Evolutionary conservation across 1,140 invertebrate genomes (phyloP).

Genomic region (Gryllus bimaculatus): DNA sequence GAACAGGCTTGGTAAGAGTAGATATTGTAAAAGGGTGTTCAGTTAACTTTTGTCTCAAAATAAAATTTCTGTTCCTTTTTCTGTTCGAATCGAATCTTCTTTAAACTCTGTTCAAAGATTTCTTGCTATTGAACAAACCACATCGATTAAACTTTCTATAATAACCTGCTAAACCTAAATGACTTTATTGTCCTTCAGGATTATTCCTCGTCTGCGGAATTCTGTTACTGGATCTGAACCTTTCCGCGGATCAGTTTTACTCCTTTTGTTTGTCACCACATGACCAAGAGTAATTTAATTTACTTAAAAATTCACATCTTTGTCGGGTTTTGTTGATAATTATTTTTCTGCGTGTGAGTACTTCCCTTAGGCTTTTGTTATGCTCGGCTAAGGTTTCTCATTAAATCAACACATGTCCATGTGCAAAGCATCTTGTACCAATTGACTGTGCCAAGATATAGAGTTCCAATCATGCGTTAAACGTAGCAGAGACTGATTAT

Average conservation of each 20-base stretch:
- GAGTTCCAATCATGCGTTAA: conserved; percentile 28
- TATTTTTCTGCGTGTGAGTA: neutral
- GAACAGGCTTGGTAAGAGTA: conserved; percentile 16
- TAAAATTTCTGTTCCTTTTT: conserved; percentile 9
- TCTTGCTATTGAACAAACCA: conserved; percentile 10
- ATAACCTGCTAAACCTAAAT: conserved; percentile 27
- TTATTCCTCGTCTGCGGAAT: conserved; percentile 26
- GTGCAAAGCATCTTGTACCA: too few species aligned
- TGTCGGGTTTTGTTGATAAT: conserved; percentile 26
- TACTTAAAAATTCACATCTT: conserved; percentile 27
- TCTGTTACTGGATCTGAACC: conserved; percentile 20
- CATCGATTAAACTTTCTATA: conserved; percentile 12
- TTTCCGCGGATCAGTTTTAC: conserved; percentile 14
- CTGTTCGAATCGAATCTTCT: conserved; percentile 7
- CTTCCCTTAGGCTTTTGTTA: too few species aligned
- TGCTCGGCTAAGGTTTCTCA: too few species aligned
- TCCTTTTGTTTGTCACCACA: conserved; percentile 23
- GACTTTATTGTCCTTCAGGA: conserved; percentile 23
- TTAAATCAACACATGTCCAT: too few species aligned
- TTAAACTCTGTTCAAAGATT: conserved; percentile 6
- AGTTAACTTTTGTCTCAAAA: conserved; percentile 16
- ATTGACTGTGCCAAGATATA: conserved; percentile 22
- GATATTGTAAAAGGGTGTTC: conserved; percentile 18
- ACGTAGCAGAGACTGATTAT: conserved; percentile 30
- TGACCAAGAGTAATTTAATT: conserved; percentile 29